phyloP scores from a whole-genome alignment of 2,113 vertebrate species.

The Anser cygnoides region DNA sequence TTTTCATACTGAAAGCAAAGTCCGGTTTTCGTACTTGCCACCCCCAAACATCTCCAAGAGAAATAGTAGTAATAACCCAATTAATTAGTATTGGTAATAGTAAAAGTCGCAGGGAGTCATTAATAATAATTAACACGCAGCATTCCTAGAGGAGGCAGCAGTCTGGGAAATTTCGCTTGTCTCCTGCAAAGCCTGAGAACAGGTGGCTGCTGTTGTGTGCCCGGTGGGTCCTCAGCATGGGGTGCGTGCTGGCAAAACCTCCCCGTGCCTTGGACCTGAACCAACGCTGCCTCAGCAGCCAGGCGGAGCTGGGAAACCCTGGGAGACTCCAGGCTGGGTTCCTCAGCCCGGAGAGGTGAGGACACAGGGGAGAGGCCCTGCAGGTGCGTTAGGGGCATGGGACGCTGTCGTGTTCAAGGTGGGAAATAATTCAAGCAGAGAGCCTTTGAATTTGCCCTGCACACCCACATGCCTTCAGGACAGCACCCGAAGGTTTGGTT shows the following conservation, averaged over 20 bases:
- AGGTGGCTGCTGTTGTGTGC: not conserved
- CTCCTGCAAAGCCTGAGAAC: not conserved
- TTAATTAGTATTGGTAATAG: slow-evolving; percentile 53
- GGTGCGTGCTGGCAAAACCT: not conserved
- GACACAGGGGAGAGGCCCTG: slow-evolving; percentile 14
- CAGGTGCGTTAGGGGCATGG: not conserved
- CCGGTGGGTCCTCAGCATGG: not conserved
- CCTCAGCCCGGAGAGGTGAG: slow-evolving; percentile 36
- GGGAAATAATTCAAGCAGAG: not conserved
- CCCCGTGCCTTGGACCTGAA: not conserved
- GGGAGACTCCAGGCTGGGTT: not conserved
- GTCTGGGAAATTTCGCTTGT: not conserved
- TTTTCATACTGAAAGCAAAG: not conserved
- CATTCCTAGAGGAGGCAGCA: not conserved
- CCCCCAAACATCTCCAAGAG: not conserved
- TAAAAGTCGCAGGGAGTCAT: slow-evolving; percentile 40
- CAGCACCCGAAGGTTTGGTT: not conserved
- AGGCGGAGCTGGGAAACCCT: not conserved
- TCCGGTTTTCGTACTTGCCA: not conserved
- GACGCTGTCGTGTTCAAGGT: not conserved
- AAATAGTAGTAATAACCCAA: slow-evolving; percentile 27
- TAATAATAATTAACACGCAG: slow-evolving; percentile 50
- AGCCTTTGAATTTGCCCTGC: not conserved
- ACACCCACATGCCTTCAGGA: not conserved
- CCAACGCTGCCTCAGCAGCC: not conserved